Evolutionary conservation across 2,888 invertebrate species (phyloP).

Genomic region (Aelia acuminata): DNA sequence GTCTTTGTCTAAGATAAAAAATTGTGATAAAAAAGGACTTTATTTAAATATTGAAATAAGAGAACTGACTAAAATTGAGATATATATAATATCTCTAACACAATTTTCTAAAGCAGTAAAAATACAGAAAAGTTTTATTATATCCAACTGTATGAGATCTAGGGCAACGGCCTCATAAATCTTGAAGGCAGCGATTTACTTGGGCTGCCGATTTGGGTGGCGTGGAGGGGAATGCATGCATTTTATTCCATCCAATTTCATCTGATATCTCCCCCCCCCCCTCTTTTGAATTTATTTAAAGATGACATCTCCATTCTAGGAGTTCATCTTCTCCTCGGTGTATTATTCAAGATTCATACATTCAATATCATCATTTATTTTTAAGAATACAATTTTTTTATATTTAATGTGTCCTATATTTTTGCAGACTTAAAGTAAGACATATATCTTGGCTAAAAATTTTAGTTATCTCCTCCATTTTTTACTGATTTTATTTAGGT

Average conservation of each 20-base stretch:
- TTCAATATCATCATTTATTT: neutral
- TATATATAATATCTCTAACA: neutral
- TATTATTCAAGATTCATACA: neutral
- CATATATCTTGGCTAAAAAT: too few species aligned
- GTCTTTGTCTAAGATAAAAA: too few species aligned
- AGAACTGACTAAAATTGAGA: neutral
- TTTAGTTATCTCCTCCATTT: too few species aligned
- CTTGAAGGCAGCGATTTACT: constrained; percentile 12
- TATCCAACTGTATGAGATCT: neutral
- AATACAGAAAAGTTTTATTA: constrained; percentile 13
- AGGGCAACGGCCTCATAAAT: neutral
- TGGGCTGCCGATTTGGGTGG: constrained; percentile 33
- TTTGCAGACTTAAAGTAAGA: too few species aligned
- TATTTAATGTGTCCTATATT: too few species aligned
- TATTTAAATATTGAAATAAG: too few species aligned
- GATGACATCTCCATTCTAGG: neutral
- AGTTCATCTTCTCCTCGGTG: neutral
- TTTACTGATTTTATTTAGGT: too few species aligned
- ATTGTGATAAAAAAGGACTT: too few species aligned
- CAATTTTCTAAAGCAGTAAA: neutral
- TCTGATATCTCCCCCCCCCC: neutral
- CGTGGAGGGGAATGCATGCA: neutral
- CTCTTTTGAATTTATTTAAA: constrained; percentile 25
- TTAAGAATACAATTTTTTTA: neutral
- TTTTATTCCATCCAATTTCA: constrained; percentile 38